Conservation (phyloP, 2,888 invertebrate species). For the Cynaeus angustus region DNA sequence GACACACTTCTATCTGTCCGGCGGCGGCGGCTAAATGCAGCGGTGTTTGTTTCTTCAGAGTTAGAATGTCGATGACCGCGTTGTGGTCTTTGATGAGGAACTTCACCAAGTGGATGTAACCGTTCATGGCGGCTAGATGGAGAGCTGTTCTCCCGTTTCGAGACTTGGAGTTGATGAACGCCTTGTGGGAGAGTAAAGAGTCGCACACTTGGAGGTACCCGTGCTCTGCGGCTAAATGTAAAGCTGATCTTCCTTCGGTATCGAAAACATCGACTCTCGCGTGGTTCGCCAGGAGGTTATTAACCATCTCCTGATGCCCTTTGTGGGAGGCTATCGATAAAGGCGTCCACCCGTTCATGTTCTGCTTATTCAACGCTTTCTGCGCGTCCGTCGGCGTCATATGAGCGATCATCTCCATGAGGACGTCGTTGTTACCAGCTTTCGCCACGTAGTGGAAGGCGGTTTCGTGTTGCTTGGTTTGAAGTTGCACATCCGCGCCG, state of each 20-base stretch:
- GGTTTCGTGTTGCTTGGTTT: slow-evolving; percentile 92
- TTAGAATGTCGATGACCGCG: slow-evolving; percentile 96
- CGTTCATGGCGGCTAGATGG: slow-evolving; percentile 97
- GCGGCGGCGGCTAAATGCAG: slow-evolving; percentile 96
- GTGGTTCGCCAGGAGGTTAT: slow-evolving; percentile 91
- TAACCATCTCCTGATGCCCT: slow-evolving; percentile 94
- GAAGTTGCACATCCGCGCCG: slow-evolving; percentile 91
- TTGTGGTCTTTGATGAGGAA: slow-evolving; percentile 96
- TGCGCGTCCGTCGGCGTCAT: slow-evolving; percentile 94
- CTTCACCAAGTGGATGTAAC: slow-evolving; percentile 91
- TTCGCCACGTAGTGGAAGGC: slow-evolving; percentile 96
- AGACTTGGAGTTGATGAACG: slow-evolving; percentile 99
- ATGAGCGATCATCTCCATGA: slow-evolving; percentile 94
- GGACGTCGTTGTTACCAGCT: slow-evolving; percentile 95
- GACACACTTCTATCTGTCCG: slow-evolving; percentile 97
- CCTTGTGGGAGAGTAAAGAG: slow-evolving; percentile 93
- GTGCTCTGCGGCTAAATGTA: slow-evolving; percentile 95
- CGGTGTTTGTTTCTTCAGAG: slow-evolving; percentile 96
- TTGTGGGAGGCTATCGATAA: slow-evolving; percentile 95
- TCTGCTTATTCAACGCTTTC: slow-evolving; percentile 94
- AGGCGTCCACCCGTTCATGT: slow-evolving; percentile 97
- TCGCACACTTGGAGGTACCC: slow-evolving; percentile 94
- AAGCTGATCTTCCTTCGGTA: slow-evolving; percentile 93
- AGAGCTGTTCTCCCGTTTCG: slow-evolving; percentile 97
- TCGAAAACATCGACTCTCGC: slow-evolving; percentile 99